These are phyloP conservation scores for Conistra vaccinii DNA, from an alignment of 2,888 invertebrate genomes.

Conservation along the genomic window DNA sequence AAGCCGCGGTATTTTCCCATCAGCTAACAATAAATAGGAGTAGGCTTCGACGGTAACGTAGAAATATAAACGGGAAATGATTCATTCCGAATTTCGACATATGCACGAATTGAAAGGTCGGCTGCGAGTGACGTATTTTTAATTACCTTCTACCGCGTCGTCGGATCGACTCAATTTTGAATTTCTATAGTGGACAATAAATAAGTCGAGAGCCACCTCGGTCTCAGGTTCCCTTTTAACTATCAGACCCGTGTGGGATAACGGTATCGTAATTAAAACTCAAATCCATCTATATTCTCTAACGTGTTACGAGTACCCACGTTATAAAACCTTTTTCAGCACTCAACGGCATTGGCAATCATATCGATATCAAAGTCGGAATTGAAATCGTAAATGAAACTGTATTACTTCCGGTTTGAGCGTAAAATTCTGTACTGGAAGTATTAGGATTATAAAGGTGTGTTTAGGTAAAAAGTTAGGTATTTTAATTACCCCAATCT, in stretches of 20 bases:
- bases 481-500: conserved; percentile 89
- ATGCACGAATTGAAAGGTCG: conserved; percentile 88
- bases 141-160: conserved; percentile 88
- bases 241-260: conserved; percentile 70
- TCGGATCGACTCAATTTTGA: conserved; percentile 83
- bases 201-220: conserved; percentile 78
- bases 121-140: conserved; percentile 90
- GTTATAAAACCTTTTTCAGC: conserved; percentile 54
- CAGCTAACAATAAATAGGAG: conserved; percentile 63
- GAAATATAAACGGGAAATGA: conserved; percentile 88
- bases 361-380: conserved; percentile 43
- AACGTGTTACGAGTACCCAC: conserved; percentile 41
- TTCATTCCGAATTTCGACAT: conserved; percentile 89
- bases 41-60: conserved; percentile 69
- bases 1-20: conserved; percentile 61
- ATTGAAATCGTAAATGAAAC: conserved; percentile 45
- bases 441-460: conserved; percentile 43
- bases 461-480: conserved; percentile 82
- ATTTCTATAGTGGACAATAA: conserved; percentile 87
- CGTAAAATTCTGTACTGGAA: conserved; percentile 23
- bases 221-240: conserved; percentile 71
- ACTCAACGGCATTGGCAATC: conserved; percentile 36
- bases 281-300: conserved; percentile 64
- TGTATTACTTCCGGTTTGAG: conserved; percentile 30
- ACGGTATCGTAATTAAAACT: conserved; percentile 73